Evolutionary conservation across 2,888 invertebrate genomes (phyloP), one percentile per base, ranked within the genome.

Genomic region (Drosophila nigricruria): DNA sequence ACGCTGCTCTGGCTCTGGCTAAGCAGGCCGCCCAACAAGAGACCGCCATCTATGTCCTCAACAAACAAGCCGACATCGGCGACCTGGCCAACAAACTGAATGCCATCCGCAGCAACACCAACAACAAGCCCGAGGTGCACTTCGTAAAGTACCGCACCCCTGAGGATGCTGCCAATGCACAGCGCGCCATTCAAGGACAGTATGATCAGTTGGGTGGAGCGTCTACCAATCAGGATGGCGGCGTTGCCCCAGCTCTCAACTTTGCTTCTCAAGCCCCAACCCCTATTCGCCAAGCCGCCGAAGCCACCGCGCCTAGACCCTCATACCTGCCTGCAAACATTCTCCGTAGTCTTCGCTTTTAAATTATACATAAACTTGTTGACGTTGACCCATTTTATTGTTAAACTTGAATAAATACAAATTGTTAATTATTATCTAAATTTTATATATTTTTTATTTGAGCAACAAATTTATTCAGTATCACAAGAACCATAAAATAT

Each of bases 21-120:
- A 88, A 80, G 50, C 79, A 82, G 64, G 82, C 85, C 62, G 78
- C 78, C 58, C 64, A 88, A 27, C 82, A 88, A 34, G 73, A 82
- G 52, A 88, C 88, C 9, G 91, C 90, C 69, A 91, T 91, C 70
- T 91, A 91, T 79, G 91, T 91, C 23, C 82, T 91, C 6, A 87
- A 82, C 78, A 88, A 88, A 50, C 88, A 88, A 66, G 73, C 88
- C 6, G 88, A 88, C n/a, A 77, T 85, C 6, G 73, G 72, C 0
- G 84, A 85, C 61, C 68, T 88, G 72, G 81, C 85, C 64, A 68
- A 64, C 74, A 81, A 85, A 16, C 27, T 88, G 56, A 83, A 87
- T 27, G 43, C 79, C 49, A 66, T 82, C 43, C 78, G 81, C 58
- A 74, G 68, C 73, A 30, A 30, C 65, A 69, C 50, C 70, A 81